Percentiles rank a stretch among this genome's conserved stretches.
Conservation (phyloP, 1,140 invertebrate genomes). For the Brachionus manjavacas region DNA sequence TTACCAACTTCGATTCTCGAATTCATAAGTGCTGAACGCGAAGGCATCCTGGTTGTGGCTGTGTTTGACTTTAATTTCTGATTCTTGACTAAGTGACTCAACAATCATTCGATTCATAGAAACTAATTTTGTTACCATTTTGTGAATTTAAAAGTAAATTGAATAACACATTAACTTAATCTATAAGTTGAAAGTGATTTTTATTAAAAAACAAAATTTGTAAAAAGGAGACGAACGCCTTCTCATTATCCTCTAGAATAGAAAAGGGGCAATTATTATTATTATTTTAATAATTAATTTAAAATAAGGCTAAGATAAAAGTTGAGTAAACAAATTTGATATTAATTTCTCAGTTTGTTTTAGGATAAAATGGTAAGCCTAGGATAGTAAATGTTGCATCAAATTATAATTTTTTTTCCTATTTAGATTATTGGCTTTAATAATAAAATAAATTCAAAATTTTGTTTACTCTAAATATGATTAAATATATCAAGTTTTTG, state of each 20-base stretch:
- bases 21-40: neutral
- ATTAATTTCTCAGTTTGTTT: neutral
- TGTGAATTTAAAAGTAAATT: neutral
- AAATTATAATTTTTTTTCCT: neutral
- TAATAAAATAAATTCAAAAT: neutral
- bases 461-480: neutral
- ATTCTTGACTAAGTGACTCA: neutral
- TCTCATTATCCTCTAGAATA: too few species aligned
- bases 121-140: neutral
- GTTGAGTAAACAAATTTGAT: neutral
- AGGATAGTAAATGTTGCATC: neutral
- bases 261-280: too few species aligned
- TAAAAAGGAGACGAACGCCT: too few species aligned
- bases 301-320: neutral
- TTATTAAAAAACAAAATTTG: neutral
- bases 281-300: too few species aligned
- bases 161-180: neutral
- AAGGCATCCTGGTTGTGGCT: neutral
- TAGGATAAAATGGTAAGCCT: neutral
- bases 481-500: neutral
- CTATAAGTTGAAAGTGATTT: neutral
- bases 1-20: slow-evolving; percentile 9
- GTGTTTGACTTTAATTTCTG: neutral
- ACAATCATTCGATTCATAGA: neutral
- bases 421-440: neutral